Evolutionary conservation across 2,888 invertebrate genomes (phyloP), one percentile per base, ranked within the genome.

Genomic region (Drosophila putrida): DNA sequence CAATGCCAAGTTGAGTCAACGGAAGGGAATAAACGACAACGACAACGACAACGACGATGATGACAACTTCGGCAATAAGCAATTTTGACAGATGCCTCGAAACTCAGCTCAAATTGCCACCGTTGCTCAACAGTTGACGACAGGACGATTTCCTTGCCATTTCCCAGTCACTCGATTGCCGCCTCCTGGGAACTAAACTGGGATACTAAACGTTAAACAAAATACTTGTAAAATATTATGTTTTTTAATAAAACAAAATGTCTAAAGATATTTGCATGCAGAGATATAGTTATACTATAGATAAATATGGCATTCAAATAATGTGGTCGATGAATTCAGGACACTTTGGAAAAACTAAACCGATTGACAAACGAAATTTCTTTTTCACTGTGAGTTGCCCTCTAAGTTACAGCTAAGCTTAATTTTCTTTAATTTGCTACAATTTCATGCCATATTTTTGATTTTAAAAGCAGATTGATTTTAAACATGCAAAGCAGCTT

Each of bases 41-140:
- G 41, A 43, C 31, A 41, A 46, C 51, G 55, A 41, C 10, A 11
- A 41, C 46, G 38, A 60, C 38, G 60, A 63, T 54, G 74, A 69
- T 74, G 69, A 72, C 66, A 82, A 79, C 76, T 85, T 70, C 62
- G 38, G 72, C 77, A 68, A 67, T 75, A 70, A 88, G 73, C 73
- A 67, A 73, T 62, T 75, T 58, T 43, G 69, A 80, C 82, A 70
- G 78, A 78, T 64, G 70, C 54, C 58, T 46, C 36, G 60, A 66
- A 71, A 71, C 66, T 82, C 71, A 78, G 71, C 59, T 71, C 62
- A 65, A 75, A 75, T 69, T 75, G 82, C 55, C 66, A 65, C 54
- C 65, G 75, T 62, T 75, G 55, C 66, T 62, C 82, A 68, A 59
- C 64, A 63, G 62, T 72, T 69, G 71, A 53, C 51, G 51, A 59